Percentiles rank a stretch among this genome's conserved stretches.
These are phyloP conservation scores for Ptychobarbus kaznakovi DNA, from an alignment of 2,797 vertebrate species.

Conservation along the genomic window DNA sequence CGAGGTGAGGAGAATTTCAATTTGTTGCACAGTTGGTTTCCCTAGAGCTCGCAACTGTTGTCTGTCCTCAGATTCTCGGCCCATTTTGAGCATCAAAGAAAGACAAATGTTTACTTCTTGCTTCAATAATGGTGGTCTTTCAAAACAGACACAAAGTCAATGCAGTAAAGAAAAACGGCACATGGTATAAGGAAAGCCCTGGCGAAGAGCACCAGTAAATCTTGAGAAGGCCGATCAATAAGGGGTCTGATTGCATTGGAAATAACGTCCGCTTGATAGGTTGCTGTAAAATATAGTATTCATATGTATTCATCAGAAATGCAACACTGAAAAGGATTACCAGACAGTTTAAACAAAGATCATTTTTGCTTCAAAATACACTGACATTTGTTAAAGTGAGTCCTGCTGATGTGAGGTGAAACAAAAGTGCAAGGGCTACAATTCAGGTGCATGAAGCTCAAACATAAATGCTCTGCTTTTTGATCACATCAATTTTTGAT, in stretches of 20 bases:
- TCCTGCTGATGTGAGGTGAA: not conserved
- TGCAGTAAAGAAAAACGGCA: slow-evolving; percentile 45
- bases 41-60: slow-evolving; percentile 56
- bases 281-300: slow-evolving; percentile 52
- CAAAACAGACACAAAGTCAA: slow-evolving; percentile 64
- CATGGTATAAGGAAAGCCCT: slow-evolving; percentile 41
- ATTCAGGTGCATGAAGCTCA: not conserved
- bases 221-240: slow-evolving; percentile 42
- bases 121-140: slow-evolving; percentile 61
- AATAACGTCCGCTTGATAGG: slow-evolving; percentile 49
- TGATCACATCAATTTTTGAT: not conserved
- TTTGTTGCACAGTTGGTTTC: slow-evolving; percentile 57
- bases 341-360: not conserved
- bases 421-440: not conserved
- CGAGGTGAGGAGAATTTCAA: slow-evolving; percentile 54
- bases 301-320: slow-evolving; percentile 24
- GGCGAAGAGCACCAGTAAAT: slow-evolving; percentile 37
- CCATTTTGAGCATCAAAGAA: slow-evolving; percentile 73
- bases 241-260: slow-evolving; percentile 37
- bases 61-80: slow-evolving; percentile 70
- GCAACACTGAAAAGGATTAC: not conserved
- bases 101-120: slow-evolving; percentile 60
- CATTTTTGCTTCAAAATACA: not conserved
- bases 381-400: not conserved
- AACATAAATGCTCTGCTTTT: not conserved